Conservation (phyloP, 2,888 invertebrate species). For the Drosophila maculinotata region DNA sequence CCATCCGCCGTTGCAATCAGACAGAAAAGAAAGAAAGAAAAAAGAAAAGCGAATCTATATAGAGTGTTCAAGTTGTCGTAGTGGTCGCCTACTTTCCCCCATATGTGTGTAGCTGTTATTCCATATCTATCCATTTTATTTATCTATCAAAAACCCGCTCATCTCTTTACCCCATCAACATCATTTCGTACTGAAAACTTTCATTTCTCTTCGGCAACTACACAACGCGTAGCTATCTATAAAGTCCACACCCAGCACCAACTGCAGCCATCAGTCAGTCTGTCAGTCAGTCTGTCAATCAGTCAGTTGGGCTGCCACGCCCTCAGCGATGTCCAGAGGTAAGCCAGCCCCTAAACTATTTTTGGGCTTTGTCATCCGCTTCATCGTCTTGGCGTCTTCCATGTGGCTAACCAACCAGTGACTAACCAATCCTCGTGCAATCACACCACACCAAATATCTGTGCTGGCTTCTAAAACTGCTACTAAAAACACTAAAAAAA, state of each 20-base stretch:
- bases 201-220: constrained; percentile 56
- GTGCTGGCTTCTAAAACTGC: constrained; percentile 31
- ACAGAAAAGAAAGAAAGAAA: constrained; percentile 7
- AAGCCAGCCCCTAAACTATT: constrained; percentile 27
- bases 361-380: constrained; percentile 40
- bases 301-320: constrained; percentile 23
- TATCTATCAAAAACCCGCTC: constrained; percentile 9
- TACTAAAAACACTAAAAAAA: constrained; percentile 49
- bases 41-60: background rate
- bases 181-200: constrained; percentile 37
- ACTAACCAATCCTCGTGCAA: constrained; percentile 40
- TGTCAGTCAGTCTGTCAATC: constrained; percentile 6
- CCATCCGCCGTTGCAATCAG: background rate
- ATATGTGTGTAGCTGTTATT: constrained; percentile 40
- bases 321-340: constrained; percentile 47
- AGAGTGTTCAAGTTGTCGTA: constrained; percentile 30
- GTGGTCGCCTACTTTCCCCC: constrained; percentile 32
- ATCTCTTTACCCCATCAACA: constrained; percentile 12
- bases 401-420: constrained; percentile 42
- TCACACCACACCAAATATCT: constrained; percentile 19
- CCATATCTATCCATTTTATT: background rate
- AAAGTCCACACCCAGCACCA: constrained; percentile 38
- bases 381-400: constrained; percentile 41
- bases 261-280: constrained; percentile 29
- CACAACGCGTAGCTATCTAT: constrained; percentile 69